Evolutionary conservation across 2,888 invertebrate genomes (phyloP), one percentile per base, ranked within the genome.

Genomic region (Leptinotarsa haldemani): DNA sequence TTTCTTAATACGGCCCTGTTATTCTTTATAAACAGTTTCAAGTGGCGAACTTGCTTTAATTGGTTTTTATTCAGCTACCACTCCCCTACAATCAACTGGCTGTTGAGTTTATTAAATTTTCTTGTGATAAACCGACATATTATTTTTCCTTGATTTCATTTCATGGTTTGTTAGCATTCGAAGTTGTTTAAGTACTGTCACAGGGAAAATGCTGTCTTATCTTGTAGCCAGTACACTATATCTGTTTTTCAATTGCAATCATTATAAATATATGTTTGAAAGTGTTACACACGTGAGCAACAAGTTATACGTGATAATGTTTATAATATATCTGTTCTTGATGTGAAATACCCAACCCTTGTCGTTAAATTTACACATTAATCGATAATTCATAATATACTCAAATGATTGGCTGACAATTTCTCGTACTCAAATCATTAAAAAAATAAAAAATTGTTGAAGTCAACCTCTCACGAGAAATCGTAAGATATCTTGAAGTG

Each of bases 251-350:
- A 56, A 22, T 15, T 22, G 20, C 15, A 56, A 56, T 22, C 56
- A 20, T 22, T 3, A 13, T 56, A 25, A 22, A 56, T 56, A 22
- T 22, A 56, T 56, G 22, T 22, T 22, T 15, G 15, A 20, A 13
- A 56, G 15, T 56, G 56, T 56, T 56, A 56, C 22, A 56, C 56
- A 56, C 56, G 56, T 56, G 20, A 56, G 20, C 25, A 56, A 56
- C 22, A 22, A 22, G 22, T 40, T 40, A 40, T 40, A 12, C 9
- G 40, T 40, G 40, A 40, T 40, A 40, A 40, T 56, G 12, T 56
- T 56, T 25, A 22, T 22, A 20, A 56, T 20, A 13, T 56, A 56
- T 18, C 18, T 15, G n/a, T 52, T n/a, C 52, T 52, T 52, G 52
- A 52, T 52, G 52, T 7, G 52, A 52, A 15, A 52, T 52, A 52